phyloP scores from a whole-genome alignment of 2,113 vertebrate species.

The Trematomus loennbergii region DNA sequence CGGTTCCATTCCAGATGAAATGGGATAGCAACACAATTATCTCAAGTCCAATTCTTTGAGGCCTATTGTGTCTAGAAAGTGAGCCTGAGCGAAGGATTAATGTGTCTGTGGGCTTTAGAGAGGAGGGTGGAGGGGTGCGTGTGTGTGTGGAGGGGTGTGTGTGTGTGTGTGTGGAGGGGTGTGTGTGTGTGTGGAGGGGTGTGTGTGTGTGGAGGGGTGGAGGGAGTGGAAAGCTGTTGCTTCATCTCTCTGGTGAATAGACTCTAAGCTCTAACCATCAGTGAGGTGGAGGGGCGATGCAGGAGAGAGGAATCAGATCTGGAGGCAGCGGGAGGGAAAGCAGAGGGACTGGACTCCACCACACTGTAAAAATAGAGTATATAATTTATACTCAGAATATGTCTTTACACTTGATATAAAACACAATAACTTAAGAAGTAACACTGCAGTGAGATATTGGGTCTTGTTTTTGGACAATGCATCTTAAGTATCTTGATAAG shows the following conservation, averaged over 20 bases:
- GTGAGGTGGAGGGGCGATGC: constrained; percentile 31
- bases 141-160: background rate
- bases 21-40: constrained; percentile 86
- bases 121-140: constrained; percentile 4
- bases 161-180: background rate
- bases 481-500: too few species aligned
- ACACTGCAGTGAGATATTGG: too few species aligned
- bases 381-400: too few species aligned
- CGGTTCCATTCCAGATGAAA: constrained; percentile 84
- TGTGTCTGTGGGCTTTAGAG: constrained; percentile 67
- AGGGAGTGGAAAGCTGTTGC: constrained; percentile 61
- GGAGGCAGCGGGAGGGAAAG: constrained; percentile 13
- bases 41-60: constrained; percentile 83
- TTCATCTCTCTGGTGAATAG: constrained; percentile 72
- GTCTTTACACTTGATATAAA: too few species aligned
- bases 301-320: constrained; percentile 20
- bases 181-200: too few species aligned
- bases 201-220: background rate
- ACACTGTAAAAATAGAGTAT: too few species aligned
- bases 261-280: constrained; percentile 70
- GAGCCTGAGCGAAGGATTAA: constrained; percentile 79
- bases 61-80: constrained; percentile 83
- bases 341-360: constrained; percentile 3
- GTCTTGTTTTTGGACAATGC: too few species aligned
- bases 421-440: too few species aligned